Evolutionary conservation across 2,888 invertebrate species (phyloP), one percentile per base, ranked within the genome.

Genomic region (Elmis aenea): DNA sequence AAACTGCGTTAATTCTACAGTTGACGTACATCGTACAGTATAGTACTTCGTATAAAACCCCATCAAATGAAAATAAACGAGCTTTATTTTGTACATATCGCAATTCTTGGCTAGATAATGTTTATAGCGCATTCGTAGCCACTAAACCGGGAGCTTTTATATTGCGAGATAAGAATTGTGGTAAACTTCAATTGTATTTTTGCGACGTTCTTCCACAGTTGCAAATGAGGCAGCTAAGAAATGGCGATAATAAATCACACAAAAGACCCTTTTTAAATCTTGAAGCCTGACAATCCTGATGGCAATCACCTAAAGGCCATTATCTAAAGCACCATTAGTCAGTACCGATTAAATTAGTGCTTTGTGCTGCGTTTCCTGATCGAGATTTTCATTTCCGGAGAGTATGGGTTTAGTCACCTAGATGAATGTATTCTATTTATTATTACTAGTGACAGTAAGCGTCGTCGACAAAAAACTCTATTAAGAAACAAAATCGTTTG

Each of bases 251-350:
- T 62, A 61, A 60, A 62, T 62, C 61, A 60, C 59, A 57, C 51
- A 55, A 59, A 58, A 53, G 54, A 53, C 52, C 53, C 40, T 46
- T 57, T 57, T 54, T 53, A 54, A 55, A 55, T 54, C 56, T 56
- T 54, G 48, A 54, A 55, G 53, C 51, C 52, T 52, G 57, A 55
- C 52, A 54, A 52, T 52, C 47, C 50, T 40, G 57, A 56, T 53
- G 55, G 55, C 55, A 57, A 59, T 57, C 56, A 40, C 53, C 54
- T 40, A 41, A 45, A 45, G 48, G 52, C 58, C 51, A 61, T 61
- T 62, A 62, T 62, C 60, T 57, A 54, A 50, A 56, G 52, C 52
- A 55, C 62, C 62, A 62, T 62, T 62, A 62, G 58, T 62, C 58
- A 59, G 57, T 48, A 55, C 51, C 48, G 61, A 61, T 61, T 59